phyloP scores from a whole-genome alignment of 2,113 vertebrate species.

The Rhinolophus ferrumequinum region DNA sequence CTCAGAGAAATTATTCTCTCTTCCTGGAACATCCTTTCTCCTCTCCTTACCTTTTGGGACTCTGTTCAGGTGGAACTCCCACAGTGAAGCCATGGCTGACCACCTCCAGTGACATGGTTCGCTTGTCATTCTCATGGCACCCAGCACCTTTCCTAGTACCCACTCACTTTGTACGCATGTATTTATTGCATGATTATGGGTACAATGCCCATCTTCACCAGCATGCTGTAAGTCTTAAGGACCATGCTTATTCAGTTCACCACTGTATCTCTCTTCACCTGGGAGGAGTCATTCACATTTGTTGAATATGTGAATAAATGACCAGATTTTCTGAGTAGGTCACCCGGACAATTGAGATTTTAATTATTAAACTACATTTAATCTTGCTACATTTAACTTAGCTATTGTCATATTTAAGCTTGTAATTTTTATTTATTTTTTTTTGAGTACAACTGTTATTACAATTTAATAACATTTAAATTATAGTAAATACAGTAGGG shows the following conservation, averaged over 20 bases:
- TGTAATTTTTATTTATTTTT: neutral
- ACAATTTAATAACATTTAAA: too few species aligned
- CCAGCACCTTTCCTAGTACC: too few species aligned
- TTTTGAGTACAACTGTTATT: neutral
- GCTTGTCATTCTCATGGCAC: rapidly evolving
- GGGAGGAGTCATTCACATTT: neutral
- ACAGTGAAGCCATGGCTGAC: neutral
- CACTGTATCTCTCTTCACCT: neutral
- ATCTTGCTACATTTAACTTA: neutral
- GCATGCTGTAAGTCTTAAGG: rapidly evolving
- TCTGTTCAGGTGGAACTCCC: neutral
- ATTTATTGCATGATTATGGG: neutral
- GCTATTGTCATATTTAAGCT: neutral
- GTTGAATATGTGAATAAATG: neutral
- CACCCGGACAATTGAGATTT: neutral
- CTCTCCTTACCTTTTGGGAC: neutral
- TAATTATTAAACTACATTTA: neutral
- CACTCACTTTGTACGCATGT: rapidly evolving
- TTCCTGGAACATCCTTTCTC: neutral
- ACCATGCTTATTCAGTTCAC: neutral
- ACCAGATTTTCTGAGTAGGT: neutral
- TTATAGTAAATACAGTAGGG: neutral
- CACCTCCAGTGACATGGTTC: rapidly evolving
- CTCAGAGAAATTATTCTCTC: neutral
- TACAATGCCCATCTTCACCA: too few species aligned